Evolutionary conservation across 2,888 invertebrate genomes (phyloP), one percentile per base, ranked within the genome.

Genomic region (Temnothorax unifasciatus): DNA sequence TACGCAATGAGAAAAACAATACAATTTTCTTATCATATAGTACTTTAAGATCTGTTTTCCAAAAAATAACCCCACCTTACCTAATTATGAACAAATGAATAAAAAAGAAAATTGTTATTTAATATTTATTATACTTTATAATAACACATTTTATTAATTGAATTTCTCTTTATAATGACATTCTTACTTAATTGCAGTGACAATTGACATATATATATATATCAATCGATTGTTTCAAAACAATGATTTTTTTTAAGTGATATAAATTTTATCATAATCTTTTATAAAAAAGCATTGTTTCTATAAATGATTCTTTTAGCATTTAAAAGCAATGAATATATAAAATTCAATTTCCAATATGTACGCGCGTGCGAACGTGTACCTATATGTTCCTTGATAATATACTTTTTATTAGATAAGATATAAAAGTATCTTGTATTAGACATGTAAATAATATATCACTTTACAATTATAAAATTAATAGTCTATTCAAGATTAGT

Each of bases 11-110:
- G 0, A 75, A 86, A 83, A 88, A 71, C 74, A 77, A 71, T 85
- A 86, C 83, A 86, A 73, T 69, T 73, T 85, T 79, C 38, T 18
- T 82, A 74, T n/a, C 57, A 83, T 61, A 81, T 83, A 73, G 54
- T 82, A 73, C 41, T 57, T 83, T 64, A 73, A 82, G 21, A 29
- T 81, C 34, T 64, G 63, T 66, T 61, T 64, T 38, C 34, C 21
- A 54, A 59, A 68, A 73, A 71, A 52, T 44, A 79, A 57, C 44
- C 38, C 4, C n/a, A 38, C 2, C n/a, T 64, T 66, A 44, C 2
- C 21, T 64, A 76, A 76, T 50, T 41, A 57, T 59, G 3, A 47
- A 25, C 25, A 3, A 66, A 66, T 66, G 0, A 66, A 44, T 44
- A 9, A 66, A 8, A 64, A 15, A 63, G n/a, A 63, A 63, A 66